phyloP scores from a whole-genome alignment of 2,113 vertebrate genomes.

The Oryzias celebensis region DNA sequence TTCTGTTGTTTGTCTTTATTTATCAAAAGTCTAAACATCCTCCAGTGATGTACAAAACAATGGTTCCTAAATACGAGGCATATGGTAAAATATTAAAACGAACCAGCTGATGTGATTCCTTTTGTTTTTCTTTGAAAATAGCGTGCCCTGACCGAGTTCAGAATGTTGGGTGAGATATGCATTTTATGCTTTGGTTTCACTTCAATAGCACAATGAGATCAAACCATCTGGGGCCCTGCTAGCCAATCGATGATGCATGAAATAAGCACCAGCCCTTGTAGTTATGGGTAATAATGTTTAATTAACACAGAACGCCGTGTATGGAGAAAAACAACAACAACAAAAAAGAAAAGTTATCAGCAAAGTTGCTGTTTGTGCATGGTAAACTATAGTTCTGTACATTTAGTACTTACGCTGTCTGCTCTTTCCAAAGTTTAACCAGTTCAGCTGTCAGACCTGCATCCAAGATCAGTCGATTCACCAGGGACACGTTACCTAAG shows the following conservation, averaged over 20 bases:
- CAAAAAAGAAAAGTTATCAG: background rate
- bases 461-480: slow-evolving; percentile 90
- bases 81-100: slow-evolving; percentile 39
- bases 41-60: slow-evolving; percentile 23
- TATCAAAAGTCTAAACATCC: slow-evolving; percentile 54
- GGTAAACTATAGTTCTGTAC: background rate
- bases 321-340: background rate
- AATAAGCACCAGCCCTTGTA: slow-evolving; percentile 14
- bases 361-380: background rate
- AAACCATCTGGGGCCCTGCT: slow-evolving; percentile 26
- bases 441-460: slow-evolving; percentile 92
- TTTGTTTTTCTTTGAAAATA: slow-evolving; percentile 35
- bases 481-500: slow-evolving; percentile 87
- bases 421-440: slow-evolving; percentile 87
- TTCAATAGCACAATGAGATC: slow-evolving; percentile 33
- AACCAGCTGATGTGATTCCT: slow-evolving; percentile 48
- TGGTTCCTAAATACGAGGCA: slow-evolving; percentile 43
- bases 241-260: slow-evolving; percentile 27
- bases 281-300: slow-evolving; percentile 9
- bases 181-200: slow-evolving; percentile 48
- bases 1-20: slow-evolving; percentile 27
- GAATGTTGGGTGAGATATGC: slow-evolving; percentile 34
- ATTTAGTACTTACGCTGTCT: slow-evolving; percentile 82
- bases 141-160: slow-evolving; percentile 38
- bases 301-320: slow-evolving; percentile 14